Base-by-base conservation (phyloP, 2,113 vertebrate genomes). In the Plestiodon gilberti region DNA sequence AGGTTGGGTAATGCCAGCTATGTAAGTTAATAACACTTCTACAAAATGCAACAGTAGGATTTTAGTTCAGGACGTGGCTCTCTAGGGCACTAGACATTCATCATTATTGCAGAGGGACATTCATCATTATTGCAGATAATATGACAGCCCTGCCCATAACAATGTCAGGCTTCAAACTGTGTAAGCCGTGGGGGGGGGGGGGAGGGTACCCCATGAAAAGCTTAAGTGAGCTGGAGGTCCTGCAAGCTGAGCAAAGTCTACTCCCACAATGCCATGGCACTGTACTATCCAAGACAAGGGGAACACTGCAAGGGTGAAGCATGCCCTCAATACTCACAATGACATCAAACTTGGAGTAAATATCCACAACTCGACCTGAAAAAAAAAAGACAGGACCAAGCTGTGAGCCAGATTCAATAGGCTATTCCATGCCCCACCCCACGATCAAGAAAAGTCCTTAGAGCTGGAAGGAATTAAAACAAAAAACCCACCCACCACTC, bases 301-400 rank as follows among this genome's bases (percentile, higher is more conserved):
- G 64, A 73, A 22, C n/a, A 35, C 30, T 28, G 14, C 14, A 15
- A 33, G 18, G 14, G 70, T 71, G 70, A 88, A 85, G 40, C 88
- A 65, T 76, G 13, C 40, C 82, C 77, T 59, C 88, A 78, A 78
- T 91, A 99, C 99, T 99, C 97, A 99, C 98, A 89, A 99, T 99
- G 77, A 99, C 98, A 20, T 99, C 99, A 90, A 99, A 99, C 92
- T 99, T 99, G 79, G 99, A 99, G 95, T 99, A 99, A 92, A 99
- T 99, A 90, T 99, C 99, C 91, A 99, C 98, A 90, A 99, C 99
- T 83, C 97, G 98, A 62, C 98, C 99, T 99, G 83, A 62, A 65
- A 91, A 73, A 55, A 82, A 81, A 92, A n/a, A 79, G 83, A 35
- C 52, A 67, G 23, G 0, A 9, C 87, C 80, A 94, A 87, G 78